Evolutionary conservation across 2,888 invertebrate species (phyloP), one percentile per base, ranked within the genome.

Genomic region (Coleophora deauratella): DNA sequence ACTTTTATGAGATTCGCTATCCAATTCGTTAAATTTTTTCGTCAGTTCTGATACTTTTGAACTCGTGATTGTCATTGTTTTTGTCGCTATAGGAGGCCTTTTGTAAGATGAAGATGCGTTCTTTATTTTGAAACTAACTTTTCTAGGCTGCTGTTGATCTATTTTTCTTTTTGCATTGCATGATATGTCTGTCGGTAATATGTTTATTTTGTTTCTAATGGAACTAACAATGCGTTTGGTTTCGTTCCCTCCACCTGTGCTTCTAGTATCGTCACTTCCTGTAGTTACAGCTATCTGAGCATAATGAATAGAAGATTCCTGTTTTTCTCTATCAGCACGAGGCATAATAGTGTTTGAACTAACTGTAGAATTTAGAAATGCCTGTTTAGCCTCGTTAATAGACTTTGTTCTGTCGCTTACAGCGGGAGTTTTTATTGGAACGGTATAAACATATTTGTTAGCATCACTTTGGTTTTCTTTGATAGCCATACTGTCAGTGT

Each of bases 21-120:
- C 86, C 57, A 91, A 78, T 62, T 90, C 88, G 61, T 92, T 91
- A 57, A 91, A 92, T 59, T 91, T 91, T 49, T 89, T 88, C 1
- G 92, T 90, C 43, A 92, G 66, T 62, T 90, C 89, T 36, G 91
- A 89, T 30, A 92, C 92, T 66, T 88, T 88, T 54, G 78, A 90
- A 45, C 86, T 79, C 10, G 79, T 71, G 47, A 87, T 74, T 6
- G 86, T 82, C 63, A 87, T 74, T 30, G 82, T 81, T 57, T 79
- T 86, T 9, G 80, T 66, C 28, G 68, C 67, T 30, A 76, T 50
- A 21, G 79, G 79, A 3, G 80, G 76, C 42, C 85, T 74, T 52
- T 85, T 73, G 37, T 87, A 71, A 27, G 78, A 75, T 14, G 76
- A 55, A 10, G 85, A 74, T 6, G 86, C 73, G 49, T 79, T 88